Base-by-base conservation (phyloP, 1,140 invertebrate genomes). In the Anagrus nilaparvatae region DNA sequence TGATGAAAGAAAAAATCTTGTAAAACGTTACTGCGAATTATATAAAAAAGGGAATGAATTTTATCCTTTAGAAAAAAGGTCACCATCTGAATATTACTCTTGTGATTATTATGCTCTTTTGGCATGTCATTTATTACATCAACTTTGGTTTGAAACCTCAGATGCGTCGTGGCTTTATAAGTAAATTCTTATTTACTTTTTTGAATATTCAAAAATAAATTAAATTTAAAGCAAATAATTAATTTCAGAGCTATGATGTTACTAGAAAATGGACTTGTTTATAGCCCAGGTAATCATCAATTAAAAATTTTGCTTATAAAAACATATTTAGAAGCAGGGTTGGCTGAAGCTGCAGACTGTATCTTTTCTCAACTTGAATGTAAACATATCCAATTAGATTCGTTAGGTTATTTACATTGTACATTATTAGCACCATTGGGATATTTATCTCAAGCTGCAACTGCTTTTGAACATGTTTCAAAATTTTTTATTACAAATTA, bases 371-470 rank as follows among this genome's bases (percentile, higher is more conserved):
- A 64, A 34, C 66, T 97, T 58, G 92, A 97, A 55, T 76, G 92
- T 35, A 97, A 97, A 70, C 89, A 96, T 65, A 81, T 97, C 46
- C 93, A 97, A 60, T 71, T 94, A 58, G 90, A 96, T 68, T 90
- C 91, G 1, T 67, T 97, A 53, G 84, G 90, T 35, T 84, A 90
- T 68, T 67, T 90, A 38, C 80, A 90, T 60, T 78, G 77, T 39
- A 79, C 81, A 48, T 73, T 85, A 44, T 69, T 91, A 41, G 69
- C 76, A 4, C 67, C 81, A 32, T 71, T 77, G 16, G 86, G 81
- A 5, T 74, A 83, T 32, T 79, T 81, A 53, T 65, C 73, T 1
- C 65, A 78, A 20, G 80, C 80, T 18, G 65, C 71, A 5, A 66
- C 71, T 40, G 72, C 81, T 25, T 79, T 82, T 49, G 77, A 81